Evolutionary conservation across 2,113 vertebrate genomes (phyloP), one percentile per base, ranked within the genome.

Genomic region (Myotis davidii): DNA sequence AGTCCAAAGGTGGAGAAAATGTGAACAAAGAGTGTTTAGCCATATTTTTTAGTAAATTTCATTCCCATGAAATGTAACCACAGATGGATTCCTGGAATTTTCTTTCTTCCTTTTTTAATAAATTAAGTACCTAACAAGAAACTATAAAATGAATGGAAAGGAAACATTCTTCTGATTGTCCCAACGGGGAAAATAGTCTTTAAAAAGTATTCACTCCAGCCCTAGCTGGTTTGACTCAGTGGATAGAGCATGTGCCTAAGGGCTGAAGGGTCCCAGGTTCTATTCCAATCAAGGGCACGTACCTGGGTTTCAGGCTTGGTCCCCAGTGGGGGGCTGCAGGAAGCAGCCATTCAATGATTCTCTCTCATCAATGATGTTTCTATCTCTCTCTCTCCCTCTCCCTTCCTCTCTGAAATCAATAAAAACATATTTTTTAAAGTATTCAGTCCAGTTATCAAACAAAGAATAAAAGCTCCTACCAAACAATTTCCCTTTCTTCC

Each of bases 1-100:
- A 95, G 96, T 97, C 91, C 97, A 98, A 98, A 98, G 96, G 96
- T 97, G 82, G 77, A 45, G 59, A 74, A 89, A 94, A 94, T 32
- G 76, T 90, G 93, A 91, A 83, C 81, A 2, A 48, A 94, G 74
- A 74, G 72, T 90, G 64, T 86, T 96, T 88, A 90, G 85, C 78
- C 78, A 69, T 92, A 93, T 90, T 93, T 94, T 91, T 92, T 84
- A 94, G 88, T 67, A 82, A 90, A 76, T 96, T 94, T 92, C 27
- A 23, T 79, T 95, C 82, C 82, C 9, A 0, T 86, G 83, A 95
- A 92, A 96, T 50, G 16, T 73, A 94, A 86, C 54, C 72, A 76
- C 90, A 94, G 73, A 94, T 85, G 69, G 90, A 81, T 82, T 88
- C 27, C 21, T 72, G 54, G 73, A 65, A 59, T 65, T 90, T 89